Conservation (phyloP, 2,113 vertebrate genomes). For the Romanogobio albipinnatus region DNA sequence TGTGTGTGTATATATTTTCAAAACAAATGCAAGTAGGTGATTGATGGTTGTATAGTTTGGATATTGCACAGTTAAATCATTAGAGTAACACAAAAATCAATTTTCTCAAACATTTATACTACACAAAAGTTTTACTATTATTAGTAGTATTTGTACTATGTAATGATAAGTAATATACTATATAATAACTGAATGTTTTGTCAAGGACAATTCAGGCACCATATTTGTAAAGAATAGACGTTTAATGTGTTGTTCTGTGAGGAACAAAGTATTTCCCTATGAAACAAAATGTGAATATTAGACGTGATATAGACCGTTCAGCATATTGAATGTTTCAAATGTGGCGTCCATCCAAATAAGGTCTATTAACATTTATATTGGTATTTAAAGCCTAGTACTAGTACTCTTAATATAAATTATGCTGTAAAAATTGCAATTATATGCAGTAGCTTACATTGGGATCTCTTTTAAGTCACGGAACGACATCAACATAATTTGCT, state of each 20-base stretch:
- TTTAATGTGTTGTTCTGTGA: background rate
- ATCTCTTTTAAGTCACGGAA: background rate
- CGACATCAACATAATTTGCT: background rate
- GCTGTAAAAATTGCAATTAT: background rate
- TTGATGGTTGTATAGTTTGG: background rate
- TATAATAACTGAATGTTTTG: background rate
- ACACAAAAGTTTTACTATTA: background rate
- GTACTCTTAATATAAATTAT: background rate
- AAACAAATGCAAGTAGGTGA: slow-evolving; percentile 26
- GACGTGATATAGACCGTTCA: background rate
- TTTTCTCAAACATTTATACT: background rate
- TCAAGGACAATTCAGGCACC: background rate
- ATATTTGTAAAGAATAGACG: background rate
- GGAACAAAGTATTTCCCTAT: background rate
- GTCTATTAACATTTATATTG: background rate
- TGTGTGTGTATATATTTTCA: slow-evolving; percentile 16
- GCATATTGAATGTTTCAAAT: background rate
- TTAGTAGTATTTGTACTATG: background rate
- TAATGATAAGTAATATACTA: too few species aligned
- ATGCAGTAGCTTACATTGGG: background rate
- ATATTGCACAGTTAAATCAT: background rate
- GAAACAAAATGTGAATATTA: background rate
- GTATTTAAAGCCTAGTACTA: background rate
- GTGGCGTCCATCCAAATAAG: background rate
- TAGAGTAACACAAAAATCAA: background rate